phyloP scores from a whole-genome alignment of 2,888 invertebrate species.

The Mayetiola destructor region DNA sequence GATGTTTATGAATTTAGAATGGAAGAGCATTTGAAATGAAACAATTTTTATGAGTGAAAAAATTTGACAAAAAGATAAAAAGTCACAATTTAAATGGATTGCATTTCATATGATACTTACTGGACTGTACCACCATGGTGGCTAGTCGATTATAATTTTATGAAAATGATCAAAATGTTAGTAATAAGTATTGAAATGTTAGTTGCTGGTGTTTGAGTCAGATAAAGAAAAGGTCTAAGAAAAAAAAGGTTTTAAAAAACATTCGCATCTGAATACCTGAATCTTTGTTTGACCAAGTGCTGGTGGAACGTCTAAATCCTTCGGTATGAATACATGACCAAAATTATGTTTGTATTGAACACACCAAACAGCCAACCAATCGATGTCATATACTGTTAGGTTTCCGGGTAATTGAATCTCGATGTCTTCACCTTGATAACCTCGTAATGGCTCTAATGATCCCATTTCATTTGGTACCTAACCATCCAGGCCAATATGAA shows the following conservation, averaged over 20 bases:
- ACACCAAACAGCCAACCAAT: conserved; percentile 86
- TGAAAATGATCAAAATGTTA: not conserved
- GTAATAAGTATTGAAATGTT: not conserved
- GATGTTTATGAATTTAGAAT: not conserved
- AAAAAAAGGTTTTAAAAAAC: not conserved
- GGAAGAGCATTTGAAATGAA: too few species aligned
- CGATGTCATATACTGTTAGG: conserved; percentile 76
- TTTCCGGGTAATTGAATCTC: conserved; percentile 75
- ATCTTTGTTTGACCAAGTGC: conserved; percentile 82
- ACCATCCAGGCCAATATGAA: too few species aligned
- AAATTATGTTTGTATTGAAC: conserved; percentile 81
- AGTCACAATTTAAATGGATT: not conserved
- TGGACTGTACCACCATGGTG: conserved; percentile 86
- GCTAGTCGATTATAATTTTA: conserved; percentile 38
- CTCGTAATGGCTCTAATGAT: conserved; percentile 61
- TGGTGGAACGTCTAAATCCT: conserved; percentile 78
- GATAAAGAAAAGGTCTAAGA: not conserved
- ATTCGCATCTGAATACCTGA: conserved; percentile 43
- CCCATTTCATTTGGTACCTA: conserved; percentile 79
- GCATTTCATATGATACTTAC: conserved; percentile 47
- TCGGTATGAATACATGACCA: conserved; percentile 76
- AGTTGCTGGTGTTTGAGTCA: not conserved
- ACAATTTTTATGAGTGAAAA: too few species aligned
- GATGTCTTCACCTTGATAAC: conserved; percentile 83
- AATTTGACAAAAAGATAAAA: not conserved